Base-by-base conservation (phyloP, 2,113 vertebrate species). In the Bucco capensis region DNA sequence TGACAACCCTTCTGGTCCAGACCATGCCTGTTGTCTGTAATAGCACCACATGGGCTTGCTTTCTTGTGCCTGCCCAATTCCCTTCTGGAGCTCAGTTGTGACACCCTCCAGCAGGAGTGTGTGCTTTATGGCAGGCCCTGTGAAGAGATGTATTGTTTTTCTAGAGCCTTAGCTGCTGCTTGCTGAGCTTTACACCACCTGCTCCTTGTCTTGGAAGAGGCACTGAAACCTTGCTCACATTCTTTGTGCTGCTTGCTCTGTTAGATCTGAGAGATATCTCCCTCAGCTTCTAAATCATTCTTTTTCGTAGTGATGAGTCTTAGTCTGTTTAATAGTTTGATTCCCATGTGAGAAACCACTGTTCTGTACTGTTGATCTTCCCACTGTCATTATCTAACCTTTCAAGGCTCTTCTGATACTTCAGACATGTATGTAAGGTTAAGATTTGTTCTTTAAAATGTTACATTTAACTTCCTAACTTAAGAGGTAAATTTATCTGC, bases 1-100 rank as follows among this genome's bases (percentile, higher is more conserved):
- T 70, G 84, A 83, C 87, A 85, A 74, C 78, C 54, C 87, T 89
- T 94, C 91, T 82, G 78, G 37, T 79, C 74, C 71, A 27, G 50
- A 85, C 19, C 35, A 84, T 82, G 62, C 66, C 74, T 0, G 1
- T 53, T 72, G 66, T 73, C 66, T 92, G 3, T 46, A 53, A 50
- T 57, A 83, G 57, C 71, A 42, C 62, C 0, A 12, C 19, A 5
- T 46, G 73, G 71, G 42, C 33, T 69, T 57, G 10, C 25, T 49
- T 69, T 37, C 54, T 53, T 22, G 25, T 57, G 50, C 82, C 60
- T 93, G 58, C 33, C 58, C 84, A 57, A 0, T 40, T 70, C 30
- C 81, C 31, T 69, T 66, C 78, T 85, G 89, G 74, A 96, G 67
- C 81, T 38, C 46, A 50, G 54, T 46, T 8, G 1, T 82, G 91